These are phyloP conservation scores for Drosophila melanosoma DNA, from an alignment of 2,888 invertebrate genomes.

Conservation along the genomic window DNA sequence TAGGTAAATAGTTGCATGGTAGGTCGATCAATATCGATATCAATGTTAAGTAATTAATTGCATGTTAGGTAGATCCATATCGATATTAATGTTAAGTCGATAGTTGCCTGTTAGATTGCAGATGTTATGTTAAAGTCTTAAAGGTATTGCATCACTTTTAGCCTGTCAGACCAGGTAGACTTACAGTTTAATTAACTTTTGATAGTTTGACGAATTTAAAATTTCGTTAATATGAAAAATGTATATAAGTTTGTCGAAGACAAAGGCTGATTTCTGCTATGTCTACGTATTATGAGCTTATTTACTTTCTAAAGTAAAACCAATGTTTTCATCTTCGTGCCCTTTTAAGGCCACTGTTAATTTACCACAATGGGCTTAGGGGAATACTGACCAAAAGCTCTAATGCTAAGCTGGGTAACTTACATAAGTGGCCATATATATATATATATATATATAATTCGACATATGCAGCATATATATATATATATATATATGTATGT, in stretches of 20 bases:
- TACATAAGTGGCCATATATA: conserved; percentile 3
- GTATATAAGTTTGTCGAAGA: not conserved
- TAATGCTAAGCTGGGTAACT: conserved; percentile 5
- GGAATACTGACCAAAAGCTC: conserved; percentile 2
- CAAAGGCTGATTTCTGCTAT: not conserved
- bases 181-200: not conserved
- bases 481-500: not conserved
- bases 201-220: not conserved
- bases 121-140: too few species aligned
- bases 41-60: too few species aligned
- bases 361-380: conserved; percentile 38
- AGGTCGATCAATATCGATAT: too few species aligned
- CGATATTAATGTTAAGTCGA: too few species aligned
- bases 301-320: not conserved
- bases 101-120: too few species aligned
- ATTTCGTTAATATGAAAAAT: too few species aligned
- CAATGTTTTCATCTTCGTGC: not conserved
- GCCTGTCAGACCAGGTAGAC: too few species aligned
- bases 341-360: conserved; percentile 1
- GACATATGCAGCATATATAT: not conserved
- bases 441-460: not conserved
- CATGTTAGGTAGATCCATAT: too few species aligned
- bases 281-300: not conserved
- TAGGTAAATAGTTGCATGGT: too few species aligned
- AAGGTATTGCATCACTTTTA: too few species aligned